A percentile compares a stretch with the other conserved stretches of the same genome.
These are phyloP conservation scores for Antedon bifida DNA, from an alignment of 35 echinoderm and acorn worm genomes.

Conservation along the genomic window DNA sequence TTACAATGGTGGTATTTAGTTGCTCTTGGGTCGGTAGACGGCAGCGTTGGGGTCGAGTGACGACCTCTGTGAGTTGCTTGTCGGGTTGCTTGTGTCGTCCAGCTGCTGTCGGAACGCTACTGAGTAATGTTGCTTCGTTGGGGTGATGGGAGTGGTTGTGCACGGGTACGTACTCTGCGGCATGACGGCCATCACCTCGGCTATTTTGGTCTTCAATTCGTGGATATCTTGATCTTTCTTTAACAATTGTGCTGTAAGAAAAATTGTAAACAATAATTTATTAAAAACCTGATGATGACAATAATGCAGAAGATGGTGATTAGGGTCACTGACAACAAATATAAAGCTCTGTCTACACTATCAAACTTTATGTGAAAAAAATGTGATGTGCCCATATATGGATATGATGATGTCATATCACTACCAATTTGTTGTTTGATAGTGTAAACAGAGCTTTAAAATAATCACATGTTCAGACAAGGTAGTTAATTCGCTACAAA, in stretches of 20 bases:
- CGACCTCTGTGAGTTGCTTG: slow-evolving; percentile 20
- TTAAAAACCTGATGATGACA: not conserved
- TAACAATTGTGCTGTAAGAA: slow-evolving; percentile 51
- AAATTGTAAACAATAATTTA: slow-evolving; percentile 14
- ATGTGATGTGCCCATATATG: no score
- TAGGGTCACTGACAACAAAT: not conserved
- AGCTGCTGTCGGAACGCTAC: slow-evolving; percentile 30
- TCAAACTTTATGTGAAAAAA: no score
- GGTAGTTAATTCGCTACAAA: no score
- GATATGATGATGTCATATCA: not conserved
- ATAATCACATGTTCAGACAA: no score
- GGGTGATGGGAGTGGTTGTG: slow-evolving; percentile 15
- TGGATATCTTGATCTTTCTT: slow-evolving; percentile 89
- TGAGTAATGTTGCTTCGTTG: slow-evolving; percentile 12
- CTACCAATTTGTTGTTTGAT: no score
- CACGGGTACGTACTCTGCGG: slow-evolving; percentile 32
- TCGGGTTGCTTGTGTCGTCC: slow-evolving; percentile 10
- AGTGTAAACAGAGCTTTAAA: no score
- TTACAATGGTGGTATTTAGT: slow-evolving; percentile 17
- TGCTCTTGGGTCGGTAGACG: slow-evolving; percentile 81
- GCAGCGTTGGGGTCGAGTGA: slow-evolving; percentile 87
- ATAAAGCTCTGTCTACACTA: no score
- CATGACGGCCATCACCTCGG: slow-evolving; percentile 97
- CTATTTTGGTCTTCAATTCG: slow-evolving; percentile 76
- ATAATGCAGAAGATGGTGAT: not conserved